Evolutionary conservation across 2,888 invertebrate species (phyloP).

Genomic region (Anoplius nigerrimus): DNA sequence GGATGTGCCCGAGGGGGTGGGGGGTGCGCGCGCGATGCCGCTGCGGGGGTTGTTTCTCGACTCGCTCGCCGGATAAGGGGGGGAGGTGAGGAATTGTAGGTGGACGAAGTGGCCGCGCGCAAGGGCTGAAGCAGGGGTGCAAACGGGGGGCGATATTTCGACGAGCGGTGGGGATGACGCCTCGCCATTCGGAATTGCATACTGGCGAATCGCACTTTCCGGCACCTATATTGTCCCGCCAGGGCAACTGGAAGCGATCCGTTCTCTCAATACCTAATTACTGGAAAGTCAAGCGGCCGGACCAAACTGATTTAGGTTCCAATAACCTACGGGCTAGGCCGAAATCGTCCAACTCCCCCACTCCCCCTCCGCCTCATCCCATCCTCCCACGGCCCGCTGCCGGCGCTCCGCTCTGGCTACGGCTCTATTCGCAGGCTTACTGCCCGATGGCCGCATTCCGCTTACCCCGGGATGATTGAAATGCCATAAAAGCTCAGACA

Average conservation of each 20-base stretch:
- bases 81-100: neutral
- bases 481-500: constrained; percentile 10
- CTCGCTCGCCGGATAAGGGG: too few species aligned
- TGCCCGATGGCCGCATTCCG: constrained; percentile 4
- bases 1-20: neutral
- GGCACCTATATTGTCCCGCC: constrained; percentile 40
- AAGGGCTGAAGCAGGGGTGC: constrained; percentile 2
- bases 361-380: neutral
- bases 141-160: neutral
- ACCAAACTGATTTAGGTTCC: constrained; percentile 55
- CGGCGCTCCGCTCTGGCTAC: neutral
- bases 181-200: constrained; percentile 41
- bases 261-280: constrained; percentile 53
- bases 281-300: constrained; percentile 45
- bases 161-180: constrained; percentile 17
- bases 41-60: too few species aligned
- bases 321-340: constrained; percentile 40
- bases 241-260: constrained; percentile 45
- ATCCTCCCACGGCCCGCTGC: neutral
- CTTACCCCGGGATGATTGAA: neutral
- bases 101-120: neutral
- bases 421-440: too few species aligned
- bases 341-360: constrained; percentile 15
- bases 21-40: neutral
- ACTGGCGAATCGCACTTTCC: constrained; percentile 44